A percentile compares a stretch with the other conserved stretches of the same genome.
These are phyloP conservation scores for Morphnarchus princeps DNA, from an alignment of 2,113 vertebrate genomes.

Conservation along the genomic window DNA sequence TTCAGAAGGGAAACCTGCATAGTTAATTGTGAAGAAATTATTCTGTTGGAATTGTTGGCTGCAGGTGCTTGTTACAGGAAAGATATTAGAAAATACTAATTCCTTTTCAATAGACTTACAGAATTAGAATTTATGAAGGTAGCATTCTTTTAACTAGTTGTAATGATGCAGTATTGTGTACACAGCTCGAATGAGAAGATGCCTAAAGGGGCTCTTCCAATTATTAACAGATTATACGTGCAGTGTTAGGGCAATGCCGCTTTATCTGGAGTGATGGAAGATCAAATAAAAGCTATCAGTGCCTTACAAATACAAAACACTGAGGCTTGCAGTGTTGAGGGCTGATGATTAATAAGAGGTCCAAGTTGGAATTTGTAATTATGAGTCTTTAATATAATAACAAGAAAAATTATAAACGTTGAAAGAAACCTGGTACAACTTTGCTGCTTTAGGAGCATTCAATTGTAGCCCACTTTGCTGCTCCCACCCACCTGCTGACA, in stretches of 20 bases:
- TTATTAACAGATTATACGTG: background rate
- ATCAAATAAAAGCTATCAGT: background rate
- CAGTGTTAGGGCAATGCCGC: background rate
- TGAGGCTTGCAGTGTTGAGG: fast-evolving
- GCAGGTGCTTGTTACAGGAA: background rate
- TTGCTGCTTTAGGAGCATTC: background rate
- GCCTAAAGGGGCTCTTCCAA: background rate
- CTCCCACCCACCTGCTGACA: background rate
- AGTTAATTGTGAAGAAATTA: background rate
- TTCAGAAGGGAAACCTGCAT: background rate
- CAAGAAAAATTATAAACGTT: fast-evolving
- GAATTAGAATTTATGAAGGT: background rate
- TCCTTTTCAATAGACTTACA: background rate
- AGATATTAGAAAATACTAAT: background rate
- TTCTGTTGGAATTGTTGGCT: background rate
- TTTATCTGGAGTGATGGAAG: background rate
- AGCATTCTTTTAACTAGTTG: background rate
- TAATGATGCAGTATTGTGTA: background rate
- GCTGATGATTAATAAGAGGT: background rate
- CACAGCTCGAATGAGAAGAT: background rate
- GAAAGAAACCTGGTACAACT: background rate
- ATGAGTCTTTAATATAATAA: background rate
- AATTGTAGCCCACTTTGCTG: background rate
- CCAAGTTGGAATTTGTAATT: background rate
- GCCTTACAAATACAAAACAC: background rate